Conservation (phyloP, 2,797 vertebrate genomes). For the Lycodopsis pacificus region DNA sequence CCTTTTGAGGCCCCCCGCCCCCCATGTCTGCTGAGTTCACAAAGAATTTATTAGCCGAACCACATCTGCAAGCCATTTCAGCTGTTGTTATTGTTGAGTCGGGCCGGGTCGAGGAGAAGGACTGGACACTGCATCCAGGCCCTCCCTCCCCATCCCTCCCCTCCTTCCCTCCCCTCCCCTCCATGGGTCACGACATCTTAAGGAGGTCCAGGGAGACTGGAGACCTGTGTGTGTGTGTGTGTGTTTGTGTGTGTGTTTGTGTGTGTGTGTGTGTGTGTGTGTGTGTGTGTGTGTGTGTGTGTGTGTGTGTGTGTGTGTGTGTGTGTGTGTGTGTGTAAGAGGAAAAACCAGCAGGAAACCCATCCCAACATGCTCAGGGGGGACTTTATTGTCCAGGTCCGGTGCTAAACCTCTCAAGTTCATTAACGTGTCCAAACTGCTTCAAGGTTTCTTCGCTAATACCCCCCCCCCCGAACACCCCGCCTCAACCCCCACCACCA, state of each 20-base stretch:
- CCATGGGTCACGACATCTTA: conserved; percentile 60
- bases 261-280: conserved; percentile 6
- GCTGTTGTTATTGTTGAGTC: conserved; percentile 73
- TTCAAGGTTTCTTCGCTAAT: conserved; percentile 25
- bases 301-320: conserved; percentile 5
- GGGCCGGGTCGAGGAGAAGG: conserved; percentile 50
- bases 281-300: conserved; percentile 7
- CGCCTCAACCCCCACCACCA: background rate
- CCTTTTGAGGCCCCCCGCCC: background rate
- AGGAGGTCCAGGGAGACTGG: conserved; percentile 48
- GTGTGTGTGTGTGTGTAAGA: background rate
- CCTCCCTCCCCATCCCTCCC: background rate
- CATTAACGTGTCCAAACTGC: conserved; percentile 63
- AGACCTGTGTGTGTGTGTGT: conserved; percentile 3
- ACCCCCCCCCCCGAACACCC: background rate
- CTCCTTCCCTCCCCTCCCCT: background rate
- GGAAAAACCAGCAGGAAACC: conserved; percentile 50
- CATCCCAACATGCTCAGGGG: conserved; percentile 63
- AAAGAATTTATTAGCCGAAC: conserved; percentile 77
- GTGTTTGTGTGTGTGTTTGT: conserved; percentile 7
- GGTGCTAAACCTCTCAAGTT: conserved; percentile 59
- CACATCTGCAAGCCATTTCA: conserved; percentile 84
- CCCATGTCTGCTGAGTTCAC: conserved; percentile 61
- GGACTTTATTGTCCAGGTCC: conserved; percentile 62
- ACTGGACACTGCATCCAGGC: conserved; percentile 65